Base-by-base conservation (phyloP, 2,888 invertebrate genomes). In the Drosophila prostipennis region DNA sequence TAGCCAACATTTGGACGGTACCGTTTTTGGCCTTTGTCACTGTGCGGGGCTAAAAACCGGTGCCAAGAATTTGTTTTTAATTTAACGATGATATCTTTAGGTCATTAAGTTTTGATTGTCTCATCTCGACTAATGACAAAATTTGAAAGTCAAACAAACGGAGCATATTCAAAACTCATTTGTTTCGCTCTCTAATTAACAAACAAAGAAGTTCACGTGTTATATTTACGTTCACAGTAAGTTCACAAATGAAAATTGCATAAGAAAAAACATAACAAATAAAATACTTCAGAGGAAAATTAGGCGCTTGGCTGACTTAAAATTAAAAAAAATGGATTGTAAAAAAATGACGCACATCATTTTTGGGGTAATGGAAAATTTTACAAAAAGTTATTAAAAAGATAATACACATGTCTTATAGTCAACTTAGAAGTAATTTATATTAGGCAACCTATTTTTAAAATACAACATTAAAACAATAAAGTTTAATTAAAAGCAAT, bases 101-200 rank as follows among this genome's bases (percentile, higher is more conserved):
- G 60, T 71, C 53, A 40, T 63, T 72, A 69, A 59, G 70, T 52
- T 58, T 61, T 60, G 39, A 48, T 61, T 61, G 61, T 61, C 61
- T 60, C 61, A 60, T 61, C 46, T n/a, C 39, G 13, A 40, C 61
- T 61, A 61, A 61, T 61, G 61, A 46, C 61, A 60, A 48, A 61
- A 51, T 45, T 60, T 60, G 52, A 70, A 59, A 70, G 52, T 45
- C 70, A 46, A 26, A 48, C 70, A 46, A 34, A 48, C 49, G 39
- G 26, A 13, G 59, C 56, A 43, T 48, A 53, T 48, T 42, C 46
- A 34, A 48, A 71, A 53, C 40, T 70, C 53, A 74, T 58, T 81
- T 72, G 69, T 70, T 46, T 29, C 37, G 55, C 51, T 72, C 65
- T 48, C 64, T 69, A 75, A 74, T 82, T 80, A 72, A 46, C 51